Conservation (phyloP, 2,888 invertebrate genomes). For the Punctoribates punctum region DNA sequence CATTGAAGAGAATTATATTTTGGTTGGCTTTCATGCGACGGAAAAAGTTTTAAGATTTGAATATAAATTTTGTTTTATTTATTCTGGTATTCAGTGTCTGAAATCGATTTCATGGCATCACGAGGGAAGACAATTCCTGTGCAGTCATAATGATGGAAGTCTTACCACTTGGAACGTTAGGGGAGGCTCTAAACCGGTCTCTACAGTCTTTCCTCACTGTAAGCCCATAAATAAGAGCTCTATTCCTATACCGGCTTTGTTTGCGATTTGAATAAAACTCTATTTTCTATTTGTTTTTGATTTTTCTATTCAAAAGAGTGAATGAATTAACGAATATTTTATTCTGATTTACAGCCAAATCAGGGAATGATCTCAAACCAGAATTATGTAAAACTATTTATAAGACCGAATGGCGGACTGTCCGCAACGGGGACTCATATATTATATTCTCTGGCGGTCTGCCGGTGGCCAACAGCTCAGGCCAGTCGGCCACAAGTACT, state of each 20-base stretch:
- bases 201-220: slow-evolving; percentile 88
- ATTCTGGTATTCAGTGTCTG: background rate
- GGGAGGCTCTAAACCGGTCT: slow-evolving; percentile 64
- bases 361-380: slow-evolving; percentile 56
- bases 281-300: background rate
- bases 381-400: slow-evolving; percentile 91
- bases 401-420: slow-evolving; percentile 90
- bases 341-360: background rate
- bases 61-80: background rate
- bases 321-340: background rate
- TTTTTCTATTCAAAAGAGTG: background rate
- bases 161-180: slow-evolving; percentile 87
- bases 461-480: slow-evolving; percentile 65
- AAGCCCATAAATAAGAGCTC: slow-evolving; percentile 51
- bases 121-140: slow-evolving; percentile 97
- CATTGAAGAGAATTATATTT: too few relatives aligned
- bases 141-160: slow-evolving; percentile 87
- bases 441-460: slow-evolving; percentile 96
- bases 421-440: slow-evolving; percentile 79
- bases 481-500: background rate
- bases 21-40: too few relatives aligned
- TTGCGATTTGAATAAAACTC: slow-evolving; percentile 37
- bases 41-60: too few relatives aligned
- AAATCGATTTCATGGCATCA: slow-evolving; percentile 73
- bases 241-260: too few relatives aligned